Conservation (phyloP, 2,113 vertebrate genomes). For the Hemiprocne comata region DNA sequence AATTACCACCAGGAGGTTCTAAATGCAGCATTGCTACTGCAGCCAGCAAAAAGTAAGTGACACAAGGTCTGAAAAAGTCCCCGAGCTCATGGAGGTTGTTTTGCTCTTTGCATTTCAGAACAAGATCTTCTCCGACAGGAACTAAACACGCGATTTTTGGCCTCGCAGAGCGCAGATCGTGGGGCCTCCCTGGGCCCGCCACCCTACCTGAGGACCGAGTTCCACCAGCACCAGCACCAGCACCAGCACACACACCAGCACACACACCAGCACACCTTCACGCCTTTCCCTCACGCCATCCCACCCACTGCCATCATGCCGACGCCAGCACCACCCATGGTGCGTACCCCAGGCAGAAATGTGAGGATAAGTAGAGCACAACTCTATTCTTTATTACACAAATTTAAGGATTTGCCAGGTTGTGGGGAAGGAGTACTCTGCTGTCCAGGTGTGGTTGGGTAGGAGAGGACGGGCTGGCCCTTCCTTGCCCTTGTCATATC, state of each 20-base stretch:
- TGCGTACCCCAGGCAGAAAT: constrained; percentile 98
- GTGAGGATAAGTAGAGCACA: constrained; percentile 95
- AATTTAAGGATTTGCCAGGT: not conserved
- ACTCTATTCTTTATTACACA: constrained; percentile 64
- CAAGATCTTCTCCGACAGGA: constrained; percentile 98
- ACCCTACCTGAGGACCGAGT: constrained; percentile 97
- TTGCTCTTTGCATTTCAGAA: constrained; percentile 78
- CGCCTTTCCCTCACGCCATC: constrained; percentile 95
- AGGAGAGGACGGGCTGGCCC: not conserved
- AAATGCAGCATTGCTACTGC: not conserved
- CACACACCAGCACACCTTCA: constrained; percentile 99
- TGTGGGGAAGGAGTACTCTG: not conserved
- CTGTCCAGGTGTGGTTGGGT: not conserved
- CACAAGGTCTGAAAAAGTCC: not conserved
- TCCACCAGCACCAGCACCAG: constrained; percentile 97
- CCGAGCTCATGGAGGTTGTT: not conserved
- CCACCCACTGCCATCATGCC: constrained; percentile 93
- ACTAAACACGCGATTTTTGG: constrained; percentile 96
- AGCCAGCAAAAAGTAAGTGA: not conserved
- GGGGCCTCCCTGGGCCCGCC: constrained; percentile 94
- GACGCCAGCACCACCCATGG: constrained; percentile 98
- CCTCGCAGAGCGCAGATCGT: constrained; percentile 95
- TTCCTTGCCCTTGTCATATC: accelerated
- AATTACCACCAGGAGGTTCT: not conserved
- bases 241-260: constrained; percentile 96